phyloP scores from a whole-genome alignment of 2,113 vertebrate species.

The Electrona antarctica region DNA sequence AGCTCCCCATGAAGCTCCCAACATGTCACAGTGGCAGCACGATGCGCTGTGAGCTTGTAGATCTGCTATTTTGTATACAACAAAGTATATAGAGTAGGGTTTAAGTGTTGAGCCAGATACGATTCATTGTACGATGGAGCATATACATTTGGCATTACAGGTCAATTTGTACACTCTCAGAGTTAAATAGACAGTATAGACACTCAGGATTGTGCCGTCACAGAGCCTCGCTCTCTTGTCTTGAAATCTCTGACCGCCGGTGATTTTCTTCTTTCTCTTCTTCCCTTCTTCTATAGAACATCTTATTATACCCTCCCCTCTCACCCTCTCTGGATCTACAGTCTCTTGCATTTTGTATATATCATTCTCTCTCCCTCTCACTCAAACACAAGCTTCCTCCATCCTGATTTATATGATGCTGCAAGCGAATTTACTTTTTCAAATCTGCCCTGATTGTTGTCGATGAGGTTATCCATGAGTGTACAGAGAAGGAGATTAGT shows the following conservation, averaged over 20 bases:
- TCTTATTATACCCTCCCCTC: background rate
- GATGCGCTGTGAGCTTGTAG: too few species aligned
- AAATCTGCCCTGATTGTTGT: background rate
- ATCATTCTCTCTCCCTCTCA: background rate
- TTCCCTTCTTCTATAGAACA: constrained; percentile 7
- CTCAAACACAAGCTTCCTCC: background rate
- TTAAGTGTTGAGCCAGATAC: too few species aligned
- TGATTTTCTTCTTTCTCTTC: constrained; percentile 14
- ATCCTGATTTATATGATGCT: background rate
- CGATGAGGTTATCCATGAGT: constrained; percentile 7
- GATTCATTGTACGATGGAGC: too few species aligned
- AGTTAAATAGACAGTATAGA: too few species aligned
- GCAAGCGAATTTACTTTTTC: constrained; percentile 25
- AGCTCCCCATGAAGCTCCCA: too few species aligned
- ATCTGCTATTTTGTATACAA: too few species aligned
- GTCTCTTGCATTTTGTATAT: background rate
- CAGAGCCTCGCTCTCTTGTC: constrained; percentile 45
- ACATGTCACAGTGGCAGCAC: too few species aligned
- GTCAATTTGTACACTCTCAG: too few species aligned
- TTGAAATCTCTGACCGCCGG: constrained; percentile 43
- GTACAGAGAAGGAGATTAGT: background rate
- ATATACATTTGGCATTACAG: too few species aligned
- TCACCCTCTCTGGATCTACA: background rate
- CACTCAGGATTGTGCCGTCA: too few species aligned
- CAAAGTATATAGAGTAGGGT: too few species aligned